Evolutionary conservation across 2,113 vertebrate genomes (phyloP).

Genomic region (Oreochromis spilurus): DNA sequence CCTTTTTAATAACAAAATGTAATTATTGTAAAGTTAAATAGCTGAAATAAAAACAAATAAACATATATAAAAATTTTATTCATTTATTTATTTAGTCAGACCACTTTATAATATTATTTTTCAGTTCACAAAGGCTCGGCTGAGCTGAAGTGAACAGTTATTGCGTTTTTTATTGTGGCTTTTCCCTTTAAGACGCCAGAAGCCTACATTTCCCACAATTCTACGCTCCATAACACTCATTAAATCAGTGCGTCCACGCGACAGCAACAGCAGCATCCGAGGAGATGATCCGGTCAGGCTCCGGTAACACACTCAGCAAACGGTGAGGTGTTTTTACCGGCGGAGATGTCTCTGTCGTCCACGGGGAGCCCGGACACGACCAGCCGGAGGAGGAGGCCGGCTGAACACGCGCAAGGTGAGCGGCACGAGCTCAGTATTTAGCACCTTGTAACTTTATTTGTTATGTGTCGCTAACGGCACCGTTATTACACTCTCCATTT

Average conservation of each 20-base stretch:
- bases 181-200: not conserved
- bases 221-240: not conserved
- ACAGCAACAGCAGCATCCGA: not conserved
- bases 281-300: not conserved
- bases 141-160: not conserved
- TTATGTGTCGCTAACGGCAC: not conserved
- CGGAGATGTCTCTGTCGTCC: conserved; percentile 29
- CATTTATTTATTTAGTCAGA: not conserved
- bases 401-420: conserved; percentile 44
- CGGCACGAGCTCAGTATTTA: not conserved
- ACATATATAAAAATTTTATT: not conserved
- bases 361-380: not conserved
- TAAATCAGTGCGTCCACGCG: not conserved
- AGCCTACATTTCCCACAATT: conserved; percentile 61
- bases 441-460: conserved; percentile 8
- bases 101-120: not conserved
- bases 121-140: not conserved
- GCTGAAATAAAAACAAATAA: not conserved
- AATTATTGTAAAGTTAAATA: not conserved
- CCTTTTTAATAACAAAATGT: not conserved
- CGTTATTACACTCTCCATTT: not conserved
- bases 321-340: not conserved
- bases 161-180: not conserved
- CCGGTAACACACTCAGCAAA: not conserved
- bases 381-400: conserved; percentile 48